phyloP scores from a whole-genome alignment of 2,113 vertebrate genomes.

The Ploceus nigricollis region DNA sequence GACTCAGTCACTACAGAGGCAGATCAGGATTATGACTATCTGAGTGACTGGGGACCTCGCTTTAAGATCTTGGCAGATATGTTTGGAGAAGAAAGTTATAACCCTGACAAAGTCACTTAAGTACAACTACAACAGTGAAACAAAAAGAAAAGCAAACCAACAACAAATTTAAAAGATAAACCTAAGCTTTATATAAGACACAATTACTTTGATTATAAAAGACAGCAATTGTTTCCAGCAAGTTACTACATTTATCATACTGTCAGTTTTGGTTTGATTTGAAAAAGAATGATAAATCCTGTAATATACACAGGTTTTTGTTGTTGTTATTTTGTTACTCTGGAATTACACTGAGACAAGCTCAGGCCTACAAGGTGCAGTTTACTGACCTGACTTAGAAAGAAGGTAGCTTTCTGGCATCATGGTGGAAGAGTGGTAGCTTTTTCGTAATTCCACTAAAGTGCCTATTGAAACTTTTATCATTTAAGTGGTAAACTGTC shows the following conservation, averaged over 20 bases:
- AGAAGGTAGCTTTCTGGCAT: constrained; percentile 74
- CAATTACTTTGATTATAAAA: constrained; percentile 52
- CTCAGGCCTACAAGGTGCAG: constrained; percentile 73
- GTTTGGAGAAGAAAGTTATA: constrained; percentile 85
- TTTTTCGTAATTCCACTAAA: constrained; percentile 85
- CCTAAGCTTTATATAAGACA: constrained; percentile 63
- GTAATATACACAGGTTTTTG: constrained; percentile 47
- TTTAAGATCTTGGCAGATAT: constrained; percentile 95
- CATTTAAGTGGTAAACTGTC: constrained; percentile 67
- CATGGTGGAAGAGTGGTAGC: constrained; percentile 77
- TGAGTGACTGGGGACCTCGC: constrained; percentile 93
- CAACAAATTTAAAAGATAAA: constrained; percentile 43
- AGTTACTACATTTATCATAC: constrained; percentile 70
- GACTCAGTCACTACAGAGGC: constrained; percentile 81
- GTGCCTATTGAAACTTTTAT: constrained; percentile 81
- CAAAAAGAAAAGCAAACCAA: constrained; percentile 26
- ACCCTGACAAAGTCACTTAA: constrained; percentile 78
- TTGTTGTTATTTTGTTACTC: constrained; percentile 65
- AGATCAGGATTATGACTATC: constrained; percentile 92
- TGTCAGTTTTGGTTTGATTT: constrained; percentile 67
- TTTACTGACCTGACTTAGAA: constrained; percentile 63
- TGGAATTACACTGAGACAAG: constrained; percentile 73
- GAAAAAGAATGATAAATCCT: constrained; percentile 44
- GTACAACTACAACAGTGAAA: not conserved
- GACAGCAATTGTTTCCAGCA: constrained; percentile 58